Evolutionary conservation across 2,113 vertebrate species (phyloP).

Genomic region (Meles meles): DNA sequence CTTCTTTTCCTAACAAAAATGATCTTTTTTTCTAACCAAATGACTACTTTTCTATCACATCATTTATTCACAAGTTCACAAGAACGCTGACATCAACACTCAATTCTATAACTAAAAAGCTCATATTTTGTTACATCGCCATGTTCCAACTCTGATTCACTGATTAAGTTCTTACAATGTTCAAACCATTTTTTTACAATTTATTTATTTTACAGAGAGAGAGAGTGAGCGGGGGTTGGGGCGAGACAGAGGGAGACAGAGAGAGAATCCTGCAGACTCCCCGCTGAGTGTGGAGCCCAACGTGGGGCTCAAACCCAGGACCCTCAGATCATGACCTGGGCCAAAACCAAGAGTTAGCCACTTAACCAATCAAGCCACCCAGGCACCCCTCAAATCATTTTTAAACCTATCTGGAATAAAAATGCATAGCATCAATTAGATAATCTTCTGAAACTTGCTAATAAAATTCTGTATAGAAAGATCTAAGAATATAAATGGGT

Average conservation of each 20-base stretch:
- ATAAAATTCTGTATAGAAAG: not conserved
- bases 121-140: not conserved
- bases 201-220: not conserved
- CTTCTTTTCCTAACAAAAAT: not conserved
- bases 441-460: slow-evolving; percentile 1
- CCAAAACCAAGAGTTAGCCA: not conserved
- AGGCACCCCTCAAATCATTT: not conserved
- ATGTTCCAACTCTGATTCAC: not conserved
- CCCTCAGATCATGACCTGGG: not conserved
- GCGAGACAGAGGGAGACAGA: not conserved
- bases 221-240: not conserved
- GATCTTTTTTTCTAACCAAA: not conserved
- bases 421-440: not conserved
- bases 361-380: not conserved
- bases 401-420: not conserved
- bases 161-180: not conserved
- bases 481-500: not conserved
- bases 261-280: not conserved
- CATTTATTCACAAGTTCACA: not conserved
- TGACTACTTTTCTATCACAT: not conserved
- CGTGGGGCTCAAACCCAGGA: not conserved
- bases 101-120: not conserved
- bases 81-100: not conserved
- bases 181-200: not conserved
- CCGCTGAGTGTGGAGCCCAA: not conserved